Conservation (phyloP, 2,888 invertebrate species). For the Eustalomyia histrio region DNA sequence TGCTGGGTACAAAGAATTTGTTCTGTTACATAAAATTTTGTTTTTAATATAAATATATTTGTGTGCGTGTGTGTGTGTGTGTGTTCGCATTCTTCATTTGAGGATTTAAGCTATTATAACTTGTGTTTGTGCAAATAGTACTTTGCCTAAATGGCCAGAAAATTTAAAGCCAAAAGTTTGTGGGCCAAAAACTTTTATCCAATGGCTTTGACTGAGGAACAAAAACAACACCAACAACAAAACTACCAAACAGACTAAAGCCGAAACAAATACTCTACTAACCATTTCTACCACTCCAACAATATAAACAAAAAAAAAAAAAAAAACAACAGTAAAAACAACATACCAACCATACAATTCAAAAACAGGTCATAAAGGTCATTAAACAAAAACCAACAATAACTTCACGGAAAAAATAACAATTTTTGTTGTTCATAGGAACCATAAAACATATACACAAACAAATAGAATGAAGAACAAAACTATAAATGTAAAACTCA, state of each 20-base stretch:
- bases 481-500: conserved; percentile 2
- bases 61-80: too few species aligned
- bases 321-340: too few species aligned
- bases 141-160: conserved; percentile 64
- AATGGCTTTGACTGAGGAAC: conserved; percentile 50
- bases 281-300: conserved; percentile 31
- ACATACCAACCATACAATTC: conserved; percentile 42
- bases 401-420: conserved; percentile 48
- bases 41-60: conserved; percentile 33
- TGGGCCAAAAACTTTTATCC: conserved; percentile 49
- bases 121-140: conserved; percentile 57
- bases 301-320: conserved; percentile 5
- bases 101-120: conserved; percentile 63
- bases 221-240: too few species aligned
- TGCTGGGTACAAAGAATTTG: background rate
- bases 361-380: conserved; percentile 65
- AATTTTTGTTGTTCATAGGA: conserved; percentile 44
- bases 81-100: conserved; percentile 53
- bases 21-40: background rate
- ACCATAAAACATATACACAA: conserved; percentile 19
- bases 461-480: conserved; percentile 22
- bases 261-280: conserved; percentile 31
- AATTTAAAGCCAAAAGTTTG: conserved; percentile 64
- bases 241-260: conserved; percentile 35
- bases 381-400: conserved; percentile 63